Base-by-base conservation (phyloP, 2,797 vertebrate species). In the Pelobates cultripes region DNA sequence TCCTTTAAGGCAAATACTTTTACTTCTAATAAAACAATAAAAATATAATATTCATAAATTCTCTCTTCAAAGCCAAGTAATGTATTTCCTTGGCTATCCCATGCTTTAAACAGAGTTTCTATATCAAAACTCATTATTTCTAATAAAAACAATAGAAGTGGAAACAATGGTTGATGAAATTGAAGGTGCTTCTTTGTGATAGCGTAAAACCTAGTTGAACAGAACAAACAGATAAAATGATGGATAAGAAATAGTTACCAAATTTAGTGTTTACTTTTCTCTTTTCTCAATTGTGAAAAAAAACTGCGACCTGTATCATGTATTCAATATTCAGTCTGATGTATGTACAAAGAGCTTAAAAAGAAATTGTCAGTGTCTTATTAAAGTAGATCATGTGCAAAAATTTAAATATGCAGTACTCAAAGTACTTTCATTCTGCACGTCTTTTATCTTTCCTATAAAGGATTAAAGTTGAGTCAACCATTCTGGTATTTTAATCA, bases 381-480 rank as follows among this genome's bases (percentile, higher is more conserved):
- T 42, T 68, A 68, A 68, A 42, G 41, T 43, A 68, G 40, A 68
- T 8, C 40, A 43, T 68, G 57, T 43, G 42, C 41, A 75, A 75
- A 55, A 75, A 75, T 60, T 75, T 75, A 61, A 9, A 63, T 60
- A 41, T 17, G 15, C 73, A 63, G 73, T 2, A 63, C 73, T 44
- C 42, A 75, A 61, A 44, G 43, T 9, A 64, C 57, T 17, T 9
- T 61, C 43, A 17, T 60, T 64, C 15, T 75, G 6, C 7, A 13
- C 63, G 43, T 7, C 73, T 75, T 61, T 75, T 75, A 63, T 75
- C 73, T 75, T 75, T 43, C 57, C n/a, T 63, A 41, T 43, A 61
- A 72, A 75, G 57, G 57, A 60, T 61, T 60, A 75, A 44, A 75
- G 73, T 63, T 63, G 15, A 45, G 57, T 60, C 7, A 43, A 14